Evolutionary conservation across 2,797 vertebrate species (phyloP).

Genomic region (Heteromormyrus szaboi): DNA sequence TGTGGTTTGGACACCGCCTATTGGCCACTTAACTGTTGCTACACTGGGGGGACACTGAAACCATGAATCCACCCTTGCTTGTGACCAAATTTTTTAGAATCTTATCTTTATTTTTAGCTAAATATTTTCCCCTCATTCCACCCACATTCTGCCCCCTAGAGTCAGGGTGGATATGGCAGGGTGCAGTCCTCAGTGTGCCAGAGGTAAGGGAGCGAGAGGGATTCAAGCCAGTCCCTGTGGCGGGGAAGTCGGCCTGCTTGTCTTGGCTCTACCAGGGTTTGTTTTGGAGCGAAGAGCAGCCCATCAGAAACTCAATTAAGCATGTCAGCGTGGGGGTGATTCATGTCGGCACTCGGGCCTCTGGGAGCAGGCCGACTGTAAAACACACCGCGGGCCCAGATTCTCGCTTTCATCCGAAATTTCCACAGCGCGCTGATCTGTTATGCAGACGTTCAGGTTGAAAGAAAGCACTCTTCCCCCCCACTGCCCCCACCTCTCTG

Average conservation of each 20-base stretch:
- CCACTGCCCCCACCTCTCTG: neutral
- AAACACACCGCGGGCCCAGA: conserved; percentile 10
- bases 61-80: neutral
- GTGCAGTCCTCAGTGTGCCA: neutral
- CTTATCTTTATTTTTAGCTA: neutral
- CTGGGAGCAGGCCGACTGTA: conserved; percentile 23
- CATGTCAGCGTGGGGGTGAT: conserved; percentile 24
- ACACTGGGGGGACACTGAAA: neutral
- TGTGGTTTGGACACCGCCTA: neutral
- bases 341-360: conserved; percentile 25
- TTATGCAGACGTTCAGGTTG: conserved; percentile 15
- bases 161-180: neutral
- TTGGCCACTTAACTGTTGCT: neutral
- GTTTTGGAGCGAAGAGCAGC: conserved; percentile 25
- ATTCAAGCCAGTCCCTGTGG: neutral
- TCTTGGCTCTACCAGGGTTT: conserved; percentile 35
- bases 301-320: conserved; percentile 38
- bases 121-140: neutral
- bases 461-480: conserved; percentile 17
- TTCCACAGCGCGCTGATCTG: conserved; percentile 14
- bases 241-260: conserved; percentile 25
- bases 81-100: neutral
- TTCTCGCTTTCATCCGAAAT: conserved; percentile 9
- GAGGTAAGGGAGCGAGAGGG: conserved; percentile 4
- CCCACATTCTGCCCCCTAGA: neutral